Evolutionary conservation across 2,888 invertebrate genomes (phyloP), one percentile per base, ranked within the genome.

Genomic region (Stomorhina lunata): DNA sequence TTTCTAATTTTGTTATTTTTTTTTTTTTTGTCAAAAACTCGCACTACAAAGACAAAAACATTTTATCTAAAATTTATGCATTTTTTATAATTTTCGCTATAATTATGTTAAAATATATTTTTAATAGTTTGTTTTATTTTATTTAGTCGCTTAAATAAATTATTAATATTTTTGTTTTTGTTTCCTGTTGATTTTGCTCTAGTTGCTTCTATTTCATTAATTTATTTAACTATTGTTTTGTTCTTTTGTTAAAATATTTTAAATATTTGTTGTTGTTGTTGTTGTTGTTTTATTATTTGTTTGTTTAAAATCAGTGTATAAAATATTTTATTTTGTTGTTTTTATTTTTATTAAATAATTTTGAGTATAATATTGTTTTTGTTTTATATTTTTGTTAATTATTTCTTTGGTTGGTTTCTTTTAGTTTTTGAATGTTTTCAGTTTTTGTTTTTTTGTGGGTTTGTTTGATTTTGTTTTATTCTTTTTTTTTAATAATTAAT

Each of bases 231-330:
- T 61, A 59, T 55, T 84, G 55, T 73, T 66, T 65, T 50, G 34
- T 57, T 79, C 61, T 65, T 22, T 69, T 7, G 43, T 20, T 48
- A 34, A 53, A 1, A 1, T 43, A n/a, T 59, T 57, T 48, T 43
- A 29, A 63, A 57, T 57, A 10, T 78, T 55, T 75, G 71, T 75
- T 40, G 32, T 63, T 17, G 40, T 69, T 68, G 57, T 48, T 63
- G 55, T 61, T 80, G 59, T 73, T 73, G 81, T 72, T n/a, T n/a
- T n/a, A n/a, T n/a, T n/a, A n/a, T n/a, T n/a, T n/a, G n/a, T n/a
- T n/a, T 66, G 84, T 59, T 85, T 88, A 87, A 88, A 89, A 87
- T 88, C 89, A 86, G 88, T 89, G 87, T 89, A 89, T 88, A 88
- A 88, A 89, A 88, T 88, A 79, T 68, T 82, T 55, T 48, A 9